Conservation (phyloP, 2,888 invertebrate genomes). For the Mechanitis messenoides region DNA sequence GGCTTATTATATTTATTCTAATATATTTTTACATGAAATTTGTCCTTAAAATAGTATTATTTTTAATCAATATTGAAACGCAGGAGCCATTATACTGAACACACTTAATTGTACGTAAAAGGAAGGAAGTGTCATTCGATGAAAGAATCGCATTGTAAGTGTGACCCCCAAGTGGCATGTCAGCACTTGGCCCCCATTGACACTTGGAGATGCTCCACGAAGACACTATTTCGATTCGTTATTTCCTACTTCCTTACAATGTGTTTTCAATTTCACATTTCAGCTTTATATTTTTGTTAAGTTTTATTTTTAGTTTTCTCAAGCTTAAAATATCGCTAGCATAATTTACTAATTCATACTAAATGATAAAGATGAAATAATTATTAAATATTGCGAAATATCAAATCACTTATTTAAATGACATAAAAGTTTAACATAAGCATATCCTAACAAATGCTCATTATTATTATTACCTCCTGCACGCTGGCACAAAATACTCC, state of each 20-base stretch:
- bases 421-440: no score
- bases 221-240: background rate
- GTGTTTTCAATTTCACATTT: background rate
- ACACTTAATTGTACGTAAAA: background rate
- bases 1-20: no score
- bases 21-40: no score
- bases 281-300: background rate
- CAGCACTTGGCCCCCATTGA: slow-evolving; percentile 24
- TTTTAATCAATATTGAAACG: no score
- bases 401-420: no score
- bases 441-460: background rate
- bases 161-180: slow-evolving; percentile 18
- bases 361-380: no score
- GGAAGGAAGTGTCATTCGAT: background rate
- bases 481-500: slow-evolving; percentile 20
- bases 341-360: no score
- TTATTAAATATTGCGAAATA: no score
- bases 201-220: slow-evolving; percentile 21
- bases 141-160: slow-evolving; percentile 5
- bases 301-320: background rate
- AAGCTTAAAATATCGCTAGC: background rate
- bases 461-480: slow-evolving; percentile 42
- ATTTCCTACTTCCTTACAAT: slow-evolving; percentile 2
- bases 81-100: background rate
- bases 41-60: no score